Percentiles rank a stretch among this genome's conserved stretches.
These are phyloP conservation scores for Pristionchus exspectatus DNA, from an alignment of 2,888 invertebrate species.

Conservation along the genomic window DNA sequence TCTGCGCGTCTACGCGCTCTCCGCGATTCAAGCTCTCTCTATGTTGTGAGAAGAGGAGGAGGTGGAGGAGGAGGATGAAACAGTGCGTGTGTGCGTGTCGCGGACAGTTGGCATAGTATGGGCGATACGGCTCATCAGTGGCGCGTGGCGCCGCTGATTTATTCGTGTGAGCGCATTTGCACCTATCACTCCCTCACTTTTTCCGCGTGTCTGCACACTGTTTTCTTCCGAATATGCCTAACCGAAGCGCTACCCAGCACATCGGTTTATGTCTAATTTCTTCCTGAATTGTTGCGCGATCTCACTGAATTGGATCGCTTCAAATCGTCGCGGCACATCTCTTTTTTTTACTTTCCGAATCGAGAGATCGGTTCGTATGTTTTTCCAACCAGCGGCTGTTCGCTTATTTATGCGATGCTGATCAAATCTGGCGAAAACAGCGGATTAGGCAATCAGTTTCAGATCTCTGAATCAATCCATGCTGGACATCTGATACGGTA, in stretches of 20 bases:
- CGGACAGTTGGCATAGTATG: neutral
- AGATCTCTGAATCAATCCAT: neutral
- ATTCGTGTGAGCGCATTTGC: too few species aligned
- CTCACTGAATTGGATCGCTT: too few species aligned
- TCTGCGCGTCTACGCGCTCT: neutral
- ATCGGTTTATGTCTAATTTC: too few species aligned
- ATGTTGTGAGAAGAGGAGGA: neutral
- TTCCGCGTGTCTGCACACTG: neutral
- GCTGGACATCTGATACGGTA: neutral
- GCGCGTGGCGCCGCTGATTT: neutral
- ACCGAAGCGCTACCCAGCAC: too few species aligned
- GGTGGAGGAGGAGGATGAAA: neutral
- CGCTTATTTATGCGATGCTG: neutral
- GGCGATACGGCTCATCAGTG: neutral
- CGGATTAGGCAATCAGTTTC: neutral
- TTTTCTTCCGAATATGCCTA: neutral
- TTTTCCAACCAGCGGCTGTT: neutral
- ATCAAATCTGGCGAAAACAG: neutral
- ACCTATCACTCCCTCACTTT: neutral
- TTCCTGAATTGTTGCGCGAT: too few species aligned
- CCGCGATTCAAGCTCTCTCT: neutral
- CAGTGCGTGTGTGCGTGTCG: neutral
- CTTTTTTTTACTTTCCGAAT: too few species aligned
- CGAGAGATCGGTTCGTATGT: too few species aligned
- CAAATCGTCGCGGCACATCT: too few species aligned